Evolutionary conservation across 1,140 invertebrate species (phyloP), one percentile per base, ranked within the genome.

Genomic region (Drosophila nigrodunni): DNA sequence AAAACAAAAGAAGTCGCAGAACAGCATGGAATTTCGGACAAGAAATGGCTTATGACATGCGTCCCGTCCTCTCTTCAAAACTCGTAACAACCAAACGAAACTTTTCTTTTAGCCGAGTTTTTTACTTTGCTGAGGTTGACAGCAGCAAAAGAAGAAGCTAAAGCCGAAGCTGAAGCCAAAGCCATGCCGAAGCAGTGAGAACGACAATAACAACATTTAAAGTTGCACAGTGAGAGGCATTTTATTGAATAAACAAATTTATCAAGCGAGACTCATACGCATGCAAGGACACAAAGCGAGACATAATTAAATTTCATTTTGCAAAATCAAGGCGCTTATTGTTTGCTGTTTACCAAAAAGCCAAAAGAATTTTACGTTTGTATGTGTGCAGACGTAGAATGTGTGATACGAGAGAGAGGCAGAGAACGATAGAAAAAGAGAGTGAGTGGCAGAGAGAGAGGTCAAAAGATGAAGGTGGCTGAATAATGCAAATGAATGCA

Each of bases 161-260:
- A 25, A 25, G 11, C 37, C 4, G 7, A 37, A 8, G 5, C 64
- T 3, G 44, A 11, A 39, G 7, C 49, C n/a, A 35, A 8, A 41
- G 35, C 10, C 8, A 37, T 34, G 39, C 25, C n/a, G 25, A 30
- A 47, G 18, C 68, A 60, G 21, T 59, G 57, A 30, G 25, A 30
- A 62, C 57, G 66, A 60, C 82, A 69, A 13, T 37, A 81, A 75
- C 47, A 81, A 78, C 41, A 59, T 85, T 86, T 68, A 71, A 86
- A 78, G 62, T 46, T 50, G 52, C 52, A 2, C 43, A 64, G 50
- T 46, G 69, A 60, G 43, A 75, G 72, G 62, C 69, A 74, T 74
- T 85, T 85, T 81, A 81, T 86, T 85, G 58, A 86, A 81, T 86
- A 86, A 86, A 87, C 67, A 86, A 86, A 86, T 85, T 86, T 81